Evolutionary conservation across 2,113 vertebrate genomes (phyloP).

Genomic region (Apistogramma diplotaenia): DNA sequence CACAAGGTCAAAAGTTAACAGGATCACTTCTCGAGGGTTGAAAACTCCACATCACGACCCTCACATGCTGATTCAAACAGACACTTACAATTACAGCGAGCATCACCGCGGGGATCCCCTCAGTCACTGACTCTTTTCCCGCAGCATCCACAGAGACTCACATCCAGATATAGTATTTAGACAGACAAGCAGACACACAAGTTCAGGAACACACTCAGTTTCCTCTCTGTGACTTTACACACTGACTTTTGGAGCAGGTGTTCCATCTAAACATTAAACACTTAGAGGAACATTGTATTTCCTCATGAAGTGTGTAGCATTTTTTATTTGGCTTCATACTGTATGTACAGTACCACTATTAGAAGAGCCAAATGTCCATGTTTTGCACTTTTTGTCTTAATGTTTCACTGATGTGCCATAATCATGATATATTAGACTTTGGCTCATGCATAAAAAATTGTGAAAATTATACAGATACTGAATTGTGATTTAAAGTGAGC

Average conservation of each 20-base stretch:
- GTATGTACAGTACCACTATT: not conserved
- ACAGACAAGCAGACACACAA: conserved; percentile 11
- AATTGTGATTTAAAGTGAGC: not conserved
- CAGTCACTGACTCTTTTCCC: conserved; percentile 22
- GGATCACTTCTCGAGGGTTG: not conserved
- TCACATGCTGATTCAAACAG: conserved; percentile 4
- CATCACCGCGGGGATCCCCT: conserved; percentile 31
- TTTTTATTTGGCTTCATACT: not conserved
- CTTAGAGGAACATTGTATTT: not conserved
- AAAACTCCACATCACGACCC: conserved; percentile 1
- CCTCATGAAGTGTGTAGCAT: too few species aligned
- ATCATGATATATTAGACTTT: not conserved
- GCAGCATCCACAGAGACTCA: conserved; percentile 4
- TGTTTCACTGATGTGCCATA: not conserved
- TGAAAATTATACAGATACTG: not conserved
- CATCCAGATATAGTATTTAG: conserved; percentile 6
- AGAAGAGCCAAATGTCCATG: not conserved
- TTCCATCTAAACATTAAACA: not conserved
- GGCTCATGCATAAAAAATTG: not conserved
- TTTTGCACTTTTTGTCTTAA: not conserved
- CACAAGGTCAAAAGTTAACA: conserved; percentile 41
- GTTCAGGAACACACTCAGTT: not conserved
- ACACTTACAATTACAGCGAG: conserved; percentile 17
- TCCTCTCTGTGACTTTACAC: not conserved
- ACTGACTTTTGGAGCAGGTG: not conserved